Base-by-base conservation (phyloP, 2,797 vertebrate genomes). In the Danio albolineatus region DNA sequence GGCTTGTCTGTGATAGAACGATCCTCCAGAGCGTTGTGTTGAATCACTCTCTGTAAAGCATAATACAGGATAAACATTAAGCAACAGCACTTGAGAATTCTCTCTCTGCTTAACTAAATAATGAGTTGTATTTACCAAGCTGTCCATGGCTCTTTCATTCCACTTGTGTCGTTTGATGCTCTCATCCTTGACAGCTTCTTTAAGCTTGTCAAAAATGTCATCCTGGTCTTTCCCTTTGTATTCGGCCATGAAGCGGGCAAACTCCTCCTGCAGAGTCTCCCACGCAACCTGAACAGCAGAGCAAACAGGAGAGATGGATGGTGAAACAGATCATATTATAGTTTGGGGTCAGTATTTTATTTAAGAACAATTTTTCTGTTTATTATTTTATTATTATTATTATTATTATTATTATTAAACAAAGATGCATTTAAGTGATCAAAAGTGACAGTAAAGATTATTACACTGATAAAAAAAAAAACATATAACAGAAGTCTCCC, bases 161-260 rank as follows among this genome's bases (percentile, higher is more conserved):
- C 98, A 99, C 85, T 95, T 97, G 89, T 99, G 98, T 62, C 98
- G 94, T 85, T 98, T 99, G 84, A 99, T 95, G 87, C 95, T 96
- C 90, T 99, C 98, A 70, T 99, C 98, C 87, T 96, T 98, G 66
- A 99, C 98, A 0, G 98, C 96, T 88, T 98, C 96, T 88, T 99
- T 99, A 81, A 99, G 91, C 88, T 97, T 99, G 91, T 99, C 97
- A 87, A 99, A 99, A 86, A 99, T 99, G 88, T 98, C 96, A 73
- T 99, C 98, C 8, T 98, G 96, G 61, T 99, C 97, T 91, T 98
- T 98, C 80, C 96, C 96, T 91, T 95, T 98, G 84, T 95, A 96
- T 89, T 98, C 98, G 4, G 97, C 96, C 96, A 99, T 99, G 89
- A 99, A 99, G 79, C 95, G 97, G 6, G 97, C 95, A 91, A 99